Conservation (phyloP, 2,888 invertebrate species). For the Cantharis rufa region DNA sequence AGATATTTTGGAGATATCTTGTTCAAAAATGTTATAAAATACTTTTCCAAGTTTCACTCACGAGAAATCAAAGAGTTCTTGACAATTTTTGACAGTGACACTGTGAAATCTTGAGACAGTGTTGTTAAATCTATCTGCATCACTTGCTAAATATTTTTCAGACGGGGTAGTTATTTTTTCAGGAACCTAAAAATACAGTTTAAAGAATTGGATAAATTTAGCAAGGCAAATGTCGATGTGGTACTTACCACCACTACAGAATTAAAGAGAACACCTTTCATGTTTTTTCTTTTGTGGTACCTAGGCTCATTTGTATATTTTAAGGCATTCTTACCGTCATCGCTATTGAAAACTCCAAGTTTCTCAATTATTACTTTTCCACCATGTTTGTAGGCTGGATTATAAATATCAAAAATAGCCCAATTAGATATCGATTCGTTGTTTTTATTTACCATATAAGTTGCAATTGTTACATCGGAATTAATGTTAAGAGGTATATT, state of each 20-base stretch:
- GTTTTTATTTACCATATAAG: background rate
- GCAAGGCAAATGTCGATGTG: background rate
- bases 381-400: background rate
- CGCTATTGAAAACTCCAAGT: conserved; percentile 50
- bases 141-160: conserved; percentile 9
- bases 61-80: conserved; percentile 71
- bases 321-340: background rate
- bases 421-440: conserved; percentile 26
- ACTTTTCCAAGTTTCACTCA: conserved; percentile 46
- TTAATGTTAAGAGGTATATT: conserved; percentile 55
- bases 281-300: background rate
- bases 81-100: conserved; percentile 61
- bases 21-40: too few species aligned
- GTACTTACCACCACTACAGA: background rate
- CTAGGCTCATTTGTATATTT: background rate
- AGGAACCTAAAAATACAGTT: conserved; percentile 5
- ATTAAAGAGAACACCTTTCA: background rate
- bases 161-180: background rate
- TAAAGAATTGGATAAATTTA: background rate
- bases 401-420: background rate
- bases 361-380: conserved; percentile 43
- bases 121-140: conserved; percentile 57
- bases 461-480: conserved; percentile 42
- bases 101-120: conserved; percentile 68
- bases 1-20: too few species aligned